Percentiles rank a stretch among this genome's conserved stretches.
Conservation (phyloP, 2,888 invertebrate genomes). For the Oscheius sp. region DNA sequence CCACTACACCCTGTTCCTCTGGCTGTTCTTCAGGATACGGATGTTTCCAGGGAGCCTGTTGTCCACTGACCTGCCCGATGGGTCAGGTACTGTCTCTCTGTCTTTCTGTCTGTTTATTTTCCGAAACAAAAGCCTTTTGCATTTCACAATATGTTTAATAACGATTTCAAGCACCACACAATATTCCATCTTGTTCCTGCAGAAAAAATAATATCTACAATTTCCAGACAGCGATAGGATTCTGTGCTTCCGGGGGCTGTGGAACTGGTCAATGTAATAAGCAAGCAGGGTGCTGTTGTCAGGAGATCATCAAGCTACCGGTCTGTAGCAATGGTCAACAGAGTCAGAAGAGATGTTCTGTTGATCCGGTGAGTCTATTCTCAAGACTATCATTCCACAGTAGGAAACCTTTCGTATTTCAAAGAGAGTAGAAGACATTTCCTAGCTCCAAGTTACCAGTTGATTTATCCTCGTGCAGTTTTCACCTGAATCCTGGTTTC, state of each 20-base stretch:
- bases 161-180: too few relatives aligned
- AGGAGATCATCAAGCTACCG: conserved; percentile 57
- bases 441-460: too few relatives aligned
- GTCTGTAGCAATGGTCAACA: conserved; percentile 63
- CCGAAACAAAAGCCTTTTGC: not conserved
- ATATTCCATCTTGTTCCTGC: too few relatives aligned
- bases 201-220: not conserved
- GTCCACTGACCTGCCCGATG: conserved; percentile 65
- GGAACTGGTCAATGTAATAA: conserved; percentile 52
- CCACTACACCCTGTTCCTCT: conserved; percentile 51
- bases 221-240: conserved; percentile 54
- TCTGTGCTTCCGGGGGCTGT: conserved; percentile 57
- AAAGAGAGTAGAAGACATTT: too few relatives aligned
- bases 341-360: conserved; percentile 36
- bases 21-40: conserved; percentile 58
- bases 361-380: conserved; percentile 25
- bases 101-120: not conserved
- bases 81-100: conserved; percentile 42
- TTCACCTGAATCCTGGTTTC: too few relatives aligned
- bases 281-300: conserved; percentile 63
- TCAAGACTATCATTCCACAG: too few relatives aligned
- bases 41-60: conserved; percentile 69
- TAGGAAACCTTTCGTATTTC: too few relatives aligned
- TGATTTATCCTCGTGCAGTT: too few relatives aligned
- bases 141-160: not conserved